phyloP scores from a whole-genome alignment of 2,113 vertebrate species.

The Trinectes maculatus region DNA sequence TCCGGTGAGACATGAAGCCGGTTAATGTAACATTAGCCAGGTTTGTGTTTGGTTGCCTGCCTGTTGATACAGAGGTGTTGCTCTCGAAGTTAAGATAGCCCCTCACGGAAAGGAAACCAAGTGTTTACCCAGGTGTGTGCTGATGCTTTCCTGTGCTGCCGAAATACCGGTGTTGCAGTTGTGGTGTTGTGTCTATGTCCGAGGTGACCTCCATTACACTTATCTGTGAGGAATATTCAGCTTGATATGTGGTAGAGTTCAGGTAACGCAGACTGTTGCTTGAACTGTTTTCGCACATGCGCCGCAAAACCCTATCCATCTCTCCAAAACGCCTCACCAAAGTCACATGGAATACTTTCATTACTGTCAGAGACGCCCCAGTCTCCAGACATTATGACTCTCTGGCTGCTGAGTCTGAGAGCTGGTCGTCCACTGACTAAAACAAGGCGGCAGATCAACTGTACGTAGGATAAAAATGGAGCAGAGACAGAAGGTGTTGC shows the following conservation, averaged over 20 bases:
- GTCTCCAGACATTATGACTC: not conserved
- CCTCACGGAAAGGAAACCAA: constrained; percentile 32
- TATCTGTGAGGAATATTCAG: not conserved
- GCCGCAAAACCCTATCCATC: not conserved
- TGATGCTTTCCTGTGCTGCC: constrained; percentile 20
- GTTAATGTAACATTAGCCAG: constrained; percentile 31
- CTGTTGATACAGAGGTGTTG: constrained; percentile 19
- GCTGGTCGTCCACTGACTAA: not conserved
- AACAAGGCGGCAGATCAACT: constrained; percentile 8
- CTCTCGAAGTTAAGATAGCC: constrained; percentile 4
- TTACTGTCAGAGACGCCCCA: too few relatives aligned
- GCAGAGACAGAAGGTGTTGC: constrained; percentile 21
- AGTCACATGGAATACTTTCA: not conserved
- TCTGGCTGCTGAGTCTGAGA: not conserved
- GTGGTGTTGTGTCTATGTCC: constrained; percentile 15
- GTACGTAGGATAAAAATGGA: constrained; percentile 19
- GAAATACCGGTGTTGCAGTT: constrained; percentile 35
- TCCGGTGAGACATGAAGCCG: constrained; percentile 38
- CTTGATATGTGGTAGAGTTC: not conserved
- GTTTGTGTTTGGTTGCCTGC: constrained; percentile 28
- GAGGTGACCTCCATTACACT: not conserved
- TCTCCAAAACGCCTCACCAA: too few relatives aligned
- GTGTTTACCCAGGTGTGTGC: constrained; percentile 54
- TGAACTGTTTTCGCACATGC: not conserved
- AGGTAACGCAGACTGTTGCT: constrained; percentile 3